Base-by-base conservation (phyloP, 2,888 invertebrate genomes). In the Esperia sulphurella region DNA sequence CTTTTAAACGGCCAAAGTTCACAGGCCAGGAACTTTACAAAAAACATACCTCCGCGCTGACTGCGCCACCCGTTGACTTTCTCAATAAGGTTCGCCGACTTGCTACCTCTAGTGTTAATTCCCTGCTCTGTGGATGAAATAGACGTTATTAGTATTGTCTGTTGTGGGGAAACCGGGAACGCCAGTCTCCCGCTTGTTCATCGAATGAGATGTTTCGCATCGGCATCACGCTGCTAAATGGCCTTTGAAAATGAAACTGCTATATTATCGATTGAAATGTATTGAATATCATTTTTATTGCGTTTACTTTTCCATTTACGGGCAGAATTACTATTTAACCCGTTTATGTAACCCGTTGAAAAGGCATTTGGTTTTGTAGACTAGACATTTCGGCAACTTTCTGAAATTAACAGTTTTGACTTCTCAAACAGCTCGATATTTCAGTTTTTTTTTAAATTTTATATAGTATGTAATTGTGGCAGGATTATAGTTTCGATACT, bases 41-140 rank as follows among this genome's bases (percentile, higher is more conserved):
- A 52, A 54, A 65, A 82, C 88, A 71, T 88, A 89, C 89, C 89
- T 89, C 88, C 88, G 53, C 89, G 86, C 59, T 88, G 88, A 63
- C 87, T 88, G 61, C 89, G 86, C 87, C 88, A 89, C 6, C 87
- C 87, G 75, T 88, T 87, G 79, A 83, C 75, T 71, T 81, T 88
- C 61, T 83, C 78, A 58, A 88, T 64, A 57, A 83, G 68, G 54
- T 73, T 76, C 49, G 84, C 73, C 47, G 82, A 57, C 76, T 88
- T 87, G 84, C 79, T 85, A 80, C 79, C 88, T 76, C 86, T 87
- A 83, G 60, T 81, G 77, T 79, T 85, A 80, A 87, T 80, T 86
- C 85, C 85, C 73, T 88, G 85, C 77, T 88, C 89, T 89, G 89
- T 85, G 89, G 65, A 87, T 76, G 55, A 86, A 83, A 83, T 66